Base-by-base conservation (phyloP, 35 echinoderm and acorn worm species). In the Lytechinus pictus region DNA sequence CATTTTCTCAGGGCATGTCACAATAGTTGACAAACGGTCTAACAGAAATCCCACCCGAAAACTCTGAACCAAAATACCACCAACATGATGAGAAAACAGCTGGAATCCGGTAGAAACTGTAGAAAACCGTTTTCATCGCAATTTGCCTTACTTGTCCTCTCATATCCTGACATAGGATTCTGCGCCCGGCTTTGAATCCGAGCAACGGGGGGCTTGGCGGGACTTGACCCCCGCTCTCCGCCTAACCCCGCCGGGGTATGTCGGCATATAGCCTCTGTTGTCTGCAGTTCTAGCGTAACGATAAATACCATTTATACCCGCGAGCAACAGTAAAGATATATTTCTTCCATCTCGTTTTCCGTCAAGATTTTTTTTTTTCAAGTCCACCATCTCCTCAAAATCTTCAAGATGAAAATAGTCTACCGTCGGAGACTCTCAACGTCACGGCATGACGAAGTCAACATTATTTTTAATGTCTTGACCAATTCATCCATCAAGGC, bases 51-150 rank as follows among this genome's bases (percentile, higher is more conserved):
- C 88, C 88, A 90, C 88, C 88, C 88, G 52, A 44, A 90, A 52
- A 90, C 66, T 79, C n/a, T 7, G 27, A 54, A 52, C 88, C 29
- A 90, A 90, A 90, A 90, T 90, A 90, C 88, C 52, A 90, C 88
- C 88, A 54, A 90, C 88, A 52, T 90, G 88, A 90, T 54, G 52
- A 52, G 88, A 90, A 90, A 44, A 52, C 88, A 90, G 88, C 88
- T 90, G 88, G 88, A 90, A 14, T 90, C 88, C 88, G 27, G 52
- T 52, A 21, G 88, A 90, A 90, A 90, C 88, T 90, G 88, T 90
- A 90, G 88, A 90, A 90, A 90, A 90, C 88, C 88, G 88, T 90
- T 90, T 90, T 90, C 88, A 90, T 52, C 88, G 52, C 88, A 90
- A 90, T 90, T 90, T 90, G 88, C 88, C 88, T 90, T 10, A 90